Base-by-base conservation (phyloP, 2,113 vertebrate genomes). In the Platycercus adscitus region DNA sequence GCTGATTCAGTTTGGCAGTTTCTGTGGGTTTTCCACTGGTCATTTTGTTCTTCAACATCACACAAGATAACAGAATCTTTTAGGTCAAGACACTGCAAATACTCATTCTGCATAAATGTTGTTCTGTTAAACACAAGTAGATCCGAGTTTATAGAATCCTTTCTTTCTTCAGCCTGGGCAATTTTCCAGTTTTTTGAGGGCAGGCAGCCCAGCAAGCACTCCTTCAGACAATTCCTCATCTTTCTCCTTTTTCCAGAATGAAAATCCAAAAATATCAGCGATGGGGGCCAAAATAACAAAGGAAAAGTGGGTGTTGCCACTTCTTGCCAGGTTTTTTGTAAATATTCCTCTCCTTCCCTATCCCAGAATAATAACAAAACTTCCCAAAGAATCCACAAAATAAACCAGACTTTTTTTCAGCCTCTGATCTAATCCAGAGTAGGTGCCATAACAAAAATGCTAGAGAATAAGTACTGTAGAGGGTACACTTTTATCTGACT, bases 141-240 rank as follows among this genome's bases (percentile, higher is more conserved):
- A 81, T 84, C 52, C 33, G 63, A 68, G 66, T 95, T 96, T 94
- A 78, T 16, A 87, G 73, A 92, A 93, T 89, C 53, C 17, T 75
- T 95, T 63, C 75, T 88, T 90, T 82, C 61, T 92, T 94, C 63
- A 78, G 17, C n/a, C 65, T 72, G 6, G 82, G 89, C 87, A 93
- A 17, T 56, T 31, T 93, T 95, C 89, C 95, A 89, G 20, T 52
- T 93, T 88, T 93, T n/a, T 85, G 72, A 96, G 53, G 91, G 85
- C 89, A 91, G 58, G 70, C 55, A 95, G 89, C 96, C 93, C 91
- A 86, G 55, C 95, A 94, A 95, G 93, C n/a, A 23, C 55, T 87
- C 77, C 75, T 95, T 81, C 75, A 95, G 95, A 90, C 91, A 81
- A 91, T 93, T 94, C 86, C 41, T 95, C 81, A 94, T 96, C 75